These are phyloP conservation scores for Amphilophus citrinellus DNA, from an alignment of 2,113 vertebrate genomes.

Conservation along the genomic window DNA sequence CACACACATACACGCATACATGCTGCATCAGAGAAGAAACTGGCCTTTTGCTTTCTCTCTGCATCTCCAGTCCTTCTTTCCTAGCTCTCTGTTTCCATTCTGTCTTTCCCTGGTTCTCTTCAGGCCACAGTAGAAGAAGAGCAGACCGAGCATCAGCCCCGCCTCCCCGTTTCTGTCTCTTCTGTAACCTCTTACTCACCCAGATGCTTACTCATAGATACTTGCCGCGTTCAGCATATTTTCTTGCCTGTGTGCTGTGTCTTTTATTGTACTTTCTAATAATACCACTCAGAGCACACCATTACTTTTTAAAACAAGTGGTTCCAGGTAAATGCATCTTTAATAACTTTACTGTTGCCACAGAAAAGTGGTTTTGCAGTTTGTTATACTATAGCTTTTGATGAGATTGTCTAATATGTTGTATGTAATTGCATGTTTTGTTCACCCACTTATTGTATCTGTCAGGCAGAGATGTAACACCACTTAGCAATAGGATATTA, in stretches of 20 bases:
- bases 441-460: background rate
- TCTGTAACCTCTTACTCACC: conserved; percentile 50
- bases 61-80: conserved; percentile 34
- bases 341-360: background rate
- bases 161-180: background rate
- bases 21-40: conserved; percentile 61
- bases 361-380: background rate
- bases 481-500: background rate
- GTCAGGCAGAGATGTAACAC: background rate
- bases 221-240: conserved; percentile 51
- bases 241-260: conserved; percentile 8
- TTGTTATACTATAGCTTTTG: background rate
- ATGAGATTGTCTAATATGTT: too few species aligned
- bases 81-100: background rate
- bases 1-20: conserved; percentile 53
- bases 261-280: conserved; percentile 40
- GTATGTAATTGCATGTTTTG: too few species aligned
- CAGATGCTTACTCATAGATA: conserved; percentile 50
- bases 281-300: conserved; percentile 2
- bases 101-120: conserved; percentile 25
- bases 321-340: background rate
- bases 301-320: background rate
- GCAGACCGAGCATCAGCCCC: background rate
- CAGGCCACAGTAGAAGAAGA: conserved; percentile 36
- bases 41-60: conserved; percentile 40